Evolutionary conservation across 2,888 invertebrate genomes (phyloP).

Genomic region (Geotrupes spiniger): DNA sequence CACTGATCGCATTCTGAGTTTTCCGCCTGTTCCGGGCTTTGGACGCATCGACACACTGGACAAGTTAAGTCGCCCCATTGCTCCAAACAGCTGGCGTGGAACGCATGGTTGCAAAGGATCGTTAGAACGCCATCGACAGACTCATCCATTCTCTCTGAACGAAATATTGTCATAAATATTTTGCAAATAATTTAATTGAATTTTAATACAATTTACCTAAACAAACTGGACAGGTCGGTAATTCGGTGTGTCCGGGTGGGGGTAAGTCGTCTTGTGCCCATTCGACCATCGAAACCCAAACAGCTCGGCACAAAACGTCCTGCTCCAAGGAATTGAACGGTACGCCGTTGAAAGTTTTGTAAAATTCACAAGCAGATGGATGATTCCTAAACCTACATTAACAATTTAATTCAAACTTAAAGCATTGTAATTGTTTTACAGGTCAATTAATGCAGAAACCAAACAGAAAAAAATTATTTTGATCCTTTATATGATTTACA

Average conservation of each 20-base stretch:
- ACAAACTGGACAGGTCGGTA: slow-evolving; percentile 97
- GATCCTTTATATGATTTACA: too few species aligned
- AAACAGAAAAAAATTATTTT: too few species aligned
- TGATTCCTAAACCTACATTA: slow-evolving; percentile 64
- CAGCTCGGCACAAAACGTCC: slow-evolving; percentile 86
- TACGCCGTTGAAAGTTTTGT: slow-evolving; percentile 86
- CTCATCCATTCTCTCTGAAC: slow-evolving; percentile 92
- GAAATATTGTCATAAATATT: neutral
- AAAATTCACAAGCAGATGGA: slow-evolving; percentile 86
- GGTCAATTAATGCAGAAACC: too few species aligned
- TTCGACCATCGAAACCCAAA: slow-evolving; percentile 93
- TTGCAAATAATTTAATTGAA: slow-evolving; percentile 3
- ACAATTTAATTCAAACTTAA: neutral
- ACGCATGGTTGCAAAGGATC: slow-evolving; percentile 97
- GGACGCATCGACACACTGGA: slow-evolving; percentile 87
- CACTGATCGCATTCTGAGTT: slow-evolving; percentile 61
- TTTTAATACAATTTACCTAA: slow-evolving; percentile 64
- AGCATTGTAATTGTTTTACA: slow-evolving; percentile 3
- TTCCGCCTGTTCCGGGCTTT: slow-evolving; percentile 57
- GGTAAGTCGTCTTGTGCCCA: slow-evolving; percentile 70
- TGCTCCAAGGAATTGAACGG: slow-evolving; percentile 93
- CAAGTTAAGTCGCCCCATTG: slow-evolving; percentile 98
- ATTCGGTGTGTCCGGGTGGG: slow-evolving; percentile 81
- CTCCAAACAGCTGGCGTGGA: slow-evolving; percentile 91
- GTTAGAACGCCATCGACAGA: slow-evolving; percentile 96